Conservation (phyloP, 2,888 invertebrate species). For the Rhagium mordax region DNA sequence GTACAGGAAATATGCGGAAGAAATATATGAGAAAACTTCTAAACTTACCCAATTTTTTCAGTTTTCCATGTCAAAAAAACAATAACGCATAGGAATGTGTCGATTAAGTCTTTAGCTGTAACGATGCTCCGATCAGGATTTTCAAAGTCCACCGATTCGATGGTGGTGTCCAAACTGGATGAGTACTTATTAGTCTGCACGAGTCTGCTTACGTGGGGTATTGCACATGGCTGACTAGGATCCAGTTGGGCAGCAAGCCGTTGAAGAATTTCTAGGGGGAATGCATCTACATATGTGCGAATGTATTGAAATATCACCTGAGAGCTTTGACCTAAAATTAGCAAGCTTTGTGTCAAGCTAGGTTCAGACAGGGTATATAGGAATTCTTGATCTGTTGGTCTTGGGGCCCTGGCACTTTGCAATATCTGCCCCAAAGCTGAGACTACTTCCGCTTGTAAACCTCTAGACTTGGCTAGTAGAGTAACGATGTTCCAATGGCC, state of each 20-base stretch:
- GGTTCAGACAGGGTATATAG: slow-evolving; percentile 67
- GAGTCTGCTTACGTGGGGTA: slow-evolving; percentile 68
- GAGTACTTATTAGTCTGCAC: slow-evolving; percentile 65
- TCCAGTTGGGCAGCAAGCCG: slow-evolving; percentile 75
- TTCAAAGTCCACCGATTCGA: slow-evolving; percentile 70
- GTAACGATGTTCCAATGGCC: slow-evolving; percentile 75
- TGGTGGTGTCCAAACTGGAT: slow-evolving; percentile 71
- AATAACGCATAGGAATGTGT: slow-evolving; percentile 72
- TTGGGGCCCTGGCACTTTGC: slow-evolving; percentile 62
- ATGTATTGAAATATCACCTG: slow-evolving; percentile 64
- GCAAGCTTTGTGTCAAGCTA: slow-evolving; percentile 65
- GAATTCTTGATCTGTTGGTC: slow-evolving; percentile 63
- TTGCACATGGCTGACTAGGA: slow-evolving; percentile 74
- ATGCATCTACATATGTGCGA: slow-evolving; percentile 60
- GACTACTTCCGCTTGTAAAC: slow-evolving; percentile 74
- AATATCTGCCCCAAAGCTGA: slow-evolving; percentile 73
- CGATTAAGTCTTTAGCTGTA: slow-evolving; percentile 70
- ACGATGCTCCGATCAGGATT: slow-evolving; percentile 59
- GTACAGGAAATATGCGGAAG: too few species aligned
- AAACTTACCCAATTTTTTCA: slow-evolving; percentile 58
- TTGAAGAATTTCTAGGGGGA: slow-evolving; percentile 65
- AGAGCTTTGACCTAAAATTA: slow-evolving; percentile 63
- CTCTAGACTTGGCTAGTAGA: slow-evolving; percentile 70
- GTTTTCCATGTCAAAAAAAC: slow-evolving; percentile 69
- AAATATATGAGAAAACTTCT: background rate